Conservation (phyloP, 2,797 vertebrate genomes). For the Benthosema pterotum region DNA sequence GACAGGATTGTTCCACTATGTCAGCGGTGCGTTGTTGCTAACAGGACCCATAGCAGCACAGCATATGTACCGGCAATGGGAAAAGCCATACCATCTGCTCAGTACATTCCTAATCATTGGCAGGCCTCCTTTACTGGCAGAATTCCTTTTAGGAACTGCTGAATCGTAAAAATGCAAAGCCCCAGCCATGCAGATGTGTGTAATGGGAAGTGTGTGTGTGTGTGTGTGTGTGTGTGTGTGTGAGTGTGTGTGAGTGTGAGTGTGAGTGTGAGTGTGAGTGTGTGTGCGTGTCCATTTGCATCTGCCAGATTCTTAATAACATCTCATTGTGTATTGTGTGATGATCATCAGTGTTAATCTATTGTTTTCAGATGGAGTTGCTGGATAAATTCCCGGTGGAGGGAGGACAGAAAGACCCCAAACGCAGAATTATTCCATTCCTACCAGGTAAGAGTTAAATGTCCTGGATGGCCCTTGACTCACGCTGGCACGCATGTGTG, state of each 20-base stretch:
- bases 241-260: conserved; percentile 17
- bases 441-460: conserved; percentile 86
- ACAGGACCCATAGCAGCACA: conserved; percentile 43
- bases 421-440: conserved; percentile 97
- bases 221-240: conserved; percentile 16
- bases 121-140: conserved; percentile 61
- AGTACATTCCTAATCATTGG: conserved; percentile 68
- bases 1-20: conserved; percentile 74
- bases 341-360: conserved; percentile 33
- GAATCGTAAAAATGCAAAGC: conserved; percentile 60
- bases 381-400: conserved; percentile 99
- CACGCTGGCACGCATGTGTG: not conserved
- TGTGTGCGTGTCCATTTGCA: not conserved
- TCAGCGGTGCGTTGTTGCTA: conserved; percentile 57
- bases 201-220: conserved; percentile 17
- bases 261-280: conserved; percentile 9
- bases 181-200: conserved; percentile 23
- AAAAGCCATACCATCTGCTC: conserved; percentile 71
- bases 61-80: conserved; percentile 46
- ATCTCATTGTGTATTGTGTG: conserved; percentile 8
- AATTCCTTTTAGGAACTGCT: conserved; percentile 65
- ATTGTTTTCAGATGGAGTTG: conserved; percentile 92
- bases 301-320: not conserved
- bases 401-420: conserved; percentile 98
- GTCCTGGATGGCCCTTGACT: not conserved